phyloP scores from a whole-genome alignment of 2,888 invertebrate genomes.

The Rhamphomyia laevipes region DNA sequence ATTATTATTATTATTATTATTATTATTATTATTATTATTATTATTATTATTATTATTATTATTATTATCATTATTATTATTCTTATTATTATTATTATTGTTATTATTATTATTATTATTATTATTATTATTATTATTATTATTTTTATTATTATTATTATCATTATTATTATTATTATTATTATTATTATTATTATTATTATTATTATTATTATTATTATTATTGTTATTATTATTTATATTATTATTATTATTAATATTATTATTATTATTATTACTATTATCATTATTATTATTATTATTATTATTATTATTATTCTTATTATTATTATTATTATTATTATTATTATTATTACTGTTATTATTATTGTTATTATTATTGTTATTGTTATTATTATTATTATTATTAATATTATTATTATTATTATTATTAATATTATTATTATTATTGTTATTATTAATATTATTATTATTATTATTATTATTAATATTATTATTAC shows the following conservation, averaged over 20 bases:
- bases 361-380: conserved; percentile 1
- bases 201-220: conserved; percentile 1
- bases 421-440: conserved; percentile 1
- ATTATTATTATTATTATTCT: neutral
- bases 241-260: conserved; percentile 1
- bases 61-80: neutral
- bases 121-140: conserved; percentile 1
- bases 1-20: conserved; percentile 1
- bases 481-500: neutral
- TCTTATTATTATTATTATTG: neutral
- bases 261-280: conserved; percentile 1
- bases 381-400: conserved; percentile 1
- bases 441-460: conserved; percentile 1
- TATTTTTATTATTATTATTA: conserved; percentile 1
- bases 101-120: conserved; percentile 1
- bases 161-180: conserved; percentile 1
- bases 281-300: conserved; percentile 1
- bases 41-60: neutral
- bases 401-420: conserved; percentile 1
- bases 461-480: conserved; percentile 1
- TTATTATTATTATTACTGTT: neutral
- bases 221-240: conserved; percentile 1
- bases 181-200: conserved; percentile 1
- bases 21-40: conserved; percentile 1
- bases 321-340: neutral